These are phyloP conservation scores for Bombus cullumanus DNA, from an alignment of 1,140 invertebrate species.

Conservation along the genomic window DNA sequence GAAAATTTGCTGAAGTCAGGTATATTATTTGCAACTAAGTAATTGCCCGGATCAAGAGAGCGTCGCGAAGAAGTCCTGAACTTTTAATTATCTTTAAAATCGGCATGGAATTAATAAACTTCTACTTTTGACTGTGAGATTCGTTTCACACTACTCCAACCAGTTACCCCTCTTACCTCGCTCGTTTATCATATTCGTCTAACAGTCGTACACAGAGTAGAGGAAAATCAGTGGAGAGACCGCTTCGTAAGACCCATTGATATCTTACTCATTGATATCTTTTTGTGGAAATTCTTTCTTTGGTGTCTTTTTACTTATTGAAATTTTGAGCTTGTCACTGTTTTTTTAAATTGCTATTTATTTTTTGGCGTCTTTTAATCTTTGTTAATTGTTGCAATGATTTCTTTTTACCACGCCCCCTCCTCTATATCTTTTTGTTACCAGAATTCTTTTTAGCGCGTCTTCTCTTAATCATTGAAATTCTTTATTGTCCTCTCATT, in stretches of 20 bases:
- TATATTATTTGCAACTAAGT: background rate
- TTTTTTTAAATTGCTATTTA: no score
- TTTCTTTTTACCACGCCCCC: no score
- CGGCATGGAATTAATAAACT: conserved; percentile 32
- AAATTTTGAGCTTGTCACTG: no score
- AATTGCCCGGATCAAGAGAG: background rate
- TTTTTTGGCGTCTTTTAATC: no score
- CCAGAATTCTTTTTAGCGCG: no score
- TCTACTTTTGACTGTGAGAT: background rate
- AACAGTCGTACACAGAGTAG: background rate
- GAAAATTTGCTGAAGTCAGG: background rate
- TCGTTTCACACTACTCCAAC: background rate
- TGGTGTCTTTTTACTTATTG: no score
- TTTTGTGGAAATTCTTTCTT: background rate
- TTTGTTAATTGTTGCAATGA: no score
- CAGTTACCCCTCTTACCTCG: background rate
- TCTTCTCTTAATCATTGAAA: background rate
- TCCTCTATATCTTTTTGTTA: no score
- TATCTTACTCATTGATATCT: background rate
- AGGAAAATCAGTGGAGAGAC: no score
- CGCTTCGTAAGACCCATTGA: background rate
- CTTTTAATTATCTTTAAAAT: conserved; percentile 42
- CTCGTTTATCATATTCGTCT: background rate
- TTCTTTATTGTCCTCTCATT: background rate
- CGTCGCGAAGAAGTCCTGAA: background rate